These are phyloP conservation scores for Rhagium mordax DNA, from an alignment of 2,888 invertebrate genomes.

Conservation along the genomic window DNA sequence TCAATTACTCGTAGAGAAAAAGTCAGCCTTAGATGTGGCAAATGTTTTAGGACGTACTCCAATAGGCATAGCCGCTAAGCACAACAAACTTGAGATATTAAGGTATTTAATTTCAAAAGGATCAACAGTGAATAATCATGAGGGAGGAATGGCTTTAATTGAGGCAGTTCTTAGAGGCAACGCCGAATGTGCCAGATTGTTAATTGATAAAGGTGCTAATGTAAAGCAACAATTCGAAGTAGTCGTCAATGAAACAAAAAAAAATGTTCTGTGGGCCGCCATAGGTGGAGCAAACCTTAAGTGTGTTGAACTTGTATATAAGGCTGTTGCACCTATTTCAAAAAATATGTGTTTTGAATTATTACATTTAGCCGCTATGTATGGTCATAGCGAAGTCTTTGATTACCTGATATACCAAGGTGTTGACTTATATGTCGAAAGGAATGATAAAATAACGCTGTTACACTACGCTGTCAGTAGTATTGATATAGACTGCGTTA, in stretches of 20 bases:
- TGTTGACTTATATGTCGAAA: neutral
- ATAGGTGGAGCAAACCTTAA: too few species aligned
- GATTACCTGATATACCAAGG: neutral
- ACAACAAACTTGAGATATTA: neutral
- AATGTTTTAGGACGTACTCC: neutral
- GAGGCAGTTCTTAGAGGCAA: neutral
- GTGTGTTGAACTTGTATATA: too few species aligned
- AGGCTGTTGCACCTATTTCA: neutral
- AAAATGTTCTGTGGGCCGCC: too few species aligned
- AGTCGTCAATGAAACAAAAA: too few species aligned
- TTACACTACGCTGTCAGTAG: neutral
- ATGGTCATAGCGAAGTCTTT: neutral
- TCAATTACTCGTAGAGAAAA: neutral
- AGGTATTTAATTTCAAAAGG: neutral
- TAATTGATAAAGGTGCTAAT: too few species aligned
- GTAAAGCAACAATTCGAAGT: too few species aligned
- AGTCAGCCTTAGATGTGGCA: neutral
- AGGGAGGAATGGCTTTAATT: neutral
- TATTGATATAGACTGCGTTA: neutral
- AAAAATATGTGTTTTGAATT: neutral
- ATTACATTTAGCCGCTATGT: neutral
- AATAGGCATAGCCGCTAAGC: neutral
- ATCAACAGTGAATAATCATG: neutral
- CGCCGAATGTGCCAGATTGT: neutral
- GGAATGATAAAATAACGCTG: too few species aligned